Evolutionary conservation across 2,888 invertebrate genomes (phyloP).

Genomic region (Drosophila sordidapex): DNA sequence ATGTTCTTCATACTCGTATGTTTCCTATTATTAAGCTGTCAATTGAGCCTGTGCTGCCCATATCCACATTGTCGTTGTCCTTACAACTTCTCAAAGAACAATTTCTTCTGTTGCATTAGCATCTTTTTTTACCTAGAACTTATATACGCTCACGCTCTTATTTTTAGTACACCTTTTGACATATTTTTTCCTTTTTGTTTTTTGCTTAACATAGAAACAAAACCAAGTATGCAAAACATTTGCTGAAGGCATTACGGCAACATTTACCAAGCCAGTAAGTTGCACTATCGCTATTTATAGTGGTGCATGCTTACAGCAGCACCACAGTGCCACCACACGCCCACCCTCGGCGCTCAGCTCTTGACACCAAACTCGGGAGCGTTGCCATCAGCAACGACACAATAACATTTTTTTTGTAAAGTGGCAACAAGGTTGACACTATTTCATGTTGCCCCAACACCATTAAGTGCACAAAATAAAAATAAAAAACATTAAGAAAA

Average conservation of each 20-base stretch:
- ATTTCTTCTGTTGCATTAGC: not conserved
- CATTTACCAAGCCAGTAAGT: slow-evolving; percentile 8
- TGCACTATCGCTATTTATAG: slow-evolving; percentile 7
- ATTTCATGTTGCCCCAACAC: slow-evolving; percentile 51
- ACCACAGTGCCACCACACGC: not conserved
- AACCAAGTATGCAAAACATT: slow-evolving; percentile 13
- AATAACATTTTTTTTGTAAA: slow-evolving; percentile 62
- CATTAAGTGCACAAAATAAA: slow-evolving; percentile 50
- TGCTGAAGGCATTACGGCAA: slow-evolving; percentile 3
- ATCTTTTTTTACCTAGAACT: not conserved
- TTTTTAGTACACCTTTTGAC: slow-evolving; percentile 2
- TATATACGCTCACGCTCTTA: not conserved
- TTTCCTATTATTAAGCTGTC: slow-evolving; percentile 1
- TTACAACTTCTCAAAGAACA: not conserved
- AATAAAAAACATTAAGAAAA: slow-evolving; percentile 1
- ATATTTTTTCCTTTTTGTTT: not conserved
- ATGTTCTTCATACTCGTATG: slow-evolving; percentile 3
- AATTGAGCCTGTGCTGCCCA: not conserved
- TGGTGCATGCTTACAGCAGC: slow-evolving; percentile 1
- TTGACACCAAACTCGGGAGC: slow-evolving; percentile 38
- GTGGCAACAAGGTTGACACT: slow-evolving; percentile 64
- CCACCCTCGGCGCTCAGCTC: slow-evolving; percentile 5
- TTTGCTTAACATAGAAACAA: not conserved
- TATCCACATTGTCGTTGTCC: not conserved
- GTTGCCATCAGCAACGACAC: slow-evolving; percentile 43